A percentile compares a stretch with the other conserved stretches of the same genome.
These are phyloP conservation scores for Crypturellus tataupa DNA, from an alignment of 2,797 vertebrate genomes.

Conservation along the genomic window DNA sequence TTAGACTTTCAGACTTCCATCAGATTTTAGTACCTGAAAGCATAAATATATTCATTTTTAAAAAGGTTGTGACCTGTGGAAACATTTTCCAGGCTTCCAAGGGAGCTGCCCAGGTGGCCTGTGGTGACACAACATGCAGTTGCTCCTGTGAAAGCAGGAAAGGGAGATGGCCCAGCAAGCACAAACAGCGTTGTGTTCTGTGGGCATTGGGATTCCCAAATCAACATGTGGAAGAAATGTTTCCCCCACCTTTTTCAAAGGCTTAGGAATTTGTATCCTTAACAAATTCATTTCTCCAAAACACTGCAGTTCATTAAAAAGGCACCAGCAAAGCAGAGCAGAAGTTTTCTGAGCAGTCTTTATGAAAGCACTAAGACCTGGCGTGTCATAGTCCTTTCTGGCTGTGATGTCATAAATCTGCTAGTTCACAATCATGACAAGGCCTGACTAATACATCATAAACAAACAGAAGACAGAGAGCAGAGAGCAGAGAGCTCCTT, in stretches of 20 bases:
- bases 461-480: background rate
- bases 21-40: background rate
- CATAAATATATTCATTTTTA: background rate
- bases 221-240: background rate
- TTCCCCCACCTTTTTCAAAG: background rate
- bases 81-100: background rate
- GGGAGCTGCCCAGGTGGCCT: background rate
- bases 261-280: background rate
- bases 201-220: background rate
- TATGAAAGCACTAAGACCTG: background rate
- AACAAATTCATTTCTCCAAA: background rate
- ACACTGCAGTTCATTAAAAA: background rate
- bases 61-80: background rate
- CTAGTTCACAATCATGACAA: background rate
- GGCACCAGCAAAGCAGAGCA: background rate
- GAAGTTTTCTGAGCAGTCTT: background rate
- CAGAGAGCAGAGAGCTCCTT: background rate
- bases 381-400: background rate
- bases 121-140: background rate
- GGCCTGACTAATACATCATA: background rate
- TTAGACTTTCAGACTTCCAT: background rate
- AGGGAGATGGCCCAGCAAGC: background rate
- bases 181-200: background rate
- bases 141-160: background rate
- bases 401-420: background rate